Percentiles rank a stretch among this genome's conserved stretches.
Conservation (phyloP, 1,140 invertebrate genomes). For the Temnothorax nylanderi region DNA sequence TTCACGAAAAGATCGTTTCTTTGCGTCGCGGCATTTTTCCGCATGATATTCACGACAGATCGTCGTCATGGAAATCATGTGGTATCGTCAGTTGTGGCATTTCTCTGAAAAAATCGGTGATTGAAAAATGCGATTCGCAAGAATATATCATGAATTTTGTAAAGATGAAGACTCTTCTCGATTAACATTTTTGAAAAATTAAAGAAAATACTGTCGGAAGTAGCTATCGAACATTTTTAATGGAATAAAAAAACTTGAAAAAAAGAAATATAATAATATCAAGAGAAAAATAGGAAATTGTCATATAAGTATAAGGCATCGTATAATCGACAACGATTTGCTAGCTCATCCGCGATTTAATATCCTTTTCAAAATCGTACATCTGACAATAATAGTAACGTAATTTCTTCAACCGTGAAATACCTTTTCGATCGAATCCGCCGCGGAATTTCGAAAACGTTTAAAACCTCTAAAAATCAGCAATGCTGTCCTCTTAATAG, state of each 20-base stretch:
- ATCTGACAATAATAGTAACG: neutral
- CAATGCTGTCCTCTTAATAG: neutral
- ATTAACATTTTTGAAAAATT: neutral
- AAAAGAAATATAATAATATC: neutral
- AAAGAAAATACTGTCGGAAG: neutral
- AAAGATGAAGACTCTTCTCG: neutral
- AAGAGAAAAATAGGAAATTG: neutral
- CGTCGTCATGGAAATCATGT: neutral
- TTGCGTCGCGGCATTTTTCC: conserved; percentile 10
- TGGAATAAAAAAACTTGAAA: neutral
- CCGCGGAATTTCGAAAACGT: neutral
- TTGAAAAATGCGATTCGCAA: too few relatives aligned
- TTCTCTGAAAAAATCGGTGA: neutral
- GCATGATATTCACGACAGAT: neutral
- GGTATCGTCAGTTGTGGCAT: neutral
- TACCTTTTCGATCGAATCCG: neutral
- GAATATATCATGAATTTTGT: neutral
- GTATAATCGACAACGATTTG: neutral
- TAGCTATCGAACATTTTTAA: neutral
- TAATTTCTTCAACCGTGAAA: neutral
- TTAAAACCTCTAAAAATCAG: neutral
- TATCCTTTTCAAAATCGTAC: neutral
- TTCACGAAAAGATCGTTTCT: neutral
- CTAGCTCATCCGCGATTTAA: neutral
- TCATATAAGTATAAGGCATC: too few relatives aligned